Evolutionary conservation across 2,888 invertebrate genomes (phyloP).

Genomic region (Dynastes hyllus): DNA sequence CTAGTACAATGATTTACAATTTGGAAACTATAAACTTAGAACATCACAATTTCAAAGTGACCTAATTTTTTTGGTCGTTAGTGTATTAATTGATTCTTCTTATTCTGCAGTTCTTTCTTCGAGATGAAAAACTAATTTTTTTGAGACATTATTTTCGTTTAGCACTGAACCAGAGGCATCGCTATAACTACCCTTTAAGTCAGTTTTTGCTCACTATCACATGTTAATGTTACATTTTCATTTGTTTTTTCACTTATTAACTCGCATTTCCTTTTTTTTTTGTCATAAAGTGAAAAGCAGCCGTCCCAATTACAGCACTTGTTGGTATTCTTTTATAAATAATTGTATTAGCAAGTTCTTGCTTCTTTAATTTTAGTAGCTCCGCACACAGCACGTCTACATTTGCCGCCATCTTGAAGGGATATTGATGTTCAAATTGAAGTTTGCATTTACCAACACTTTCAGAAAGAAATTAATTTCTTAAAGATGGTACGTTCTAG

Average conservation of each 20-base stretch:
- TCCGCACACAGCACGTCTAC: background rate
- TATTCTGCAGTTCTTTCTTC: background rate
- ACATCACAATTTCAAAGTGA: too few relatives aligned
- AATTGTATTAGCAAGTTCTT: background rate
- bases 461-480: too few relatives aligned
- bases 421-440: too few relatives aligned
- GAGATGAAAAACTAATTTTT: background rate
- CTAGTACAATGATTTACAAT: too few relatives aligned
- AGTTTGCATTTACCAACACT: too few relatives aligned
- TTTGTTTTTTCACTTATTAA: background rate
- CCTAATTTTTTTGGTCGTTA: background rate
- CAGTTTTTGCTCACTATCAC: background rate
- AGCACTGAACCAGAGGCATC: background rate
- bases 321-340: background rate
- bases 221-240: background rate
- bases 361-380: background rate
- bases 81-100: background rate
- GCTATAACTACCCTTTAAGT: too few relatives aligned
- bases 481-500: too few relatives aligned
- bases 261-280: background rate
- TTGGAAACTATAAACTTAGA: too few relatives aligned
- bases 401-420: background rate
- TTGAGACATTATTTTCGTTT: background rate
- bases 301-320: background rate
- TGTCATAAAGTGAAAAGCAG: background rate